Conservation (phyloP, 1,140 invertebrate species). For the Drosophila prosaltans region DNA sequence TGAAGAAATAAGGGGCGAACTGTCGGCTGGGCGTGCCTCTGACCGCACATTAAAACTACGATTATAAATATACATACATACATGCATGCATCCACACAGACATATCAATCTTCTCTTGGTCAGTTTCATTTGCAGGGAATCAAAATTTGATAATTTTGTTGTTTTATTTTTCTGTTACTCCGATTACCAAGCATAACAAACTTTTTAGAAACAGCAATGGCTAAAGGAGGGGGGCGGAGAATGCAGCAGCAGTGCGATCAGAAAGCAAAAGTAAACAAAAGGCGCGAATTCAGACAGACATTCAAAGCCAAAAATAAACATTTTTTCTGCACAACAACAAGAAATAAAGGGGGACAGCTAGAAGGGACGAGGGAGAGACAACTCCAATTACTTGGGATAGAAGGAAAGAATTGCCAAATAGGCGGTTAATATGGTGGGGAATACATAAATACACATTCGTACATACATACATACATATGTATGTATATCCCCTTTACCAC, state of each 20-base stretch:
- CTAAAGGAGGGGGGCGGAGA: background rate
- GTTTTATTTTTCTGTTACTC: constrained; percentile 30
- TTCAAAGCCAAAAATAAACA: constrained; percentile 70
- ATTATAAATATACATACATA: constrained; percentile 33
- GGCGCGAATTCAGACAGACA: constrained; percentile 37
- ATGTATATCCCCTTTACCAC: background rate
- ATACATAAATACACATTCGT: background rate
- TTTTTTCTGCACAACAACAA: constrained; percentile 36
- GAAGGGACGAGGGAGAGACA: background rate
- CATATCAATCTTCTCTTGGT: background rate
- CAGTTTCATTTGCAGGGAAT: background rate
- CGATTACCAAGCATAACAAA: constrained; percentile 24
- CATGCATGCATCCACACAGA: background rate
- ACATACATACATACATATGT: background rate
- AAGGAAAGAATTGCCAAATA: constrained; percentile 59
- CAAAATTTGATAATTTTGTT: constrained; percentile 11
- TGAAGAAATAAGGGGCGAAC: constrained; percentile 14
- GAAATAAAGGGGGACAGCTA: background rate
- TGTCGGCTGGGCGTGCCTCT: constrained; percentile 61
- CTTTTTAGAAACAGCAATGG: no score
- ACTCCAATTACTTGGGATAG: constrained; percentile 63
- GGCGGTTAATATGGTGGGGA: constrained; percentile 19
- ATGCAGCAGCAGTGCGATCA: background rate
- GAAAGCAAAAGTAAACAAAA: constrained; percentile 50
- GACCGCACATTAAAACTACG: constrained; percentile 53